Conservation (phyloP, 1,140 invertebrate genomes). For the Myzus persicae region DNA sequence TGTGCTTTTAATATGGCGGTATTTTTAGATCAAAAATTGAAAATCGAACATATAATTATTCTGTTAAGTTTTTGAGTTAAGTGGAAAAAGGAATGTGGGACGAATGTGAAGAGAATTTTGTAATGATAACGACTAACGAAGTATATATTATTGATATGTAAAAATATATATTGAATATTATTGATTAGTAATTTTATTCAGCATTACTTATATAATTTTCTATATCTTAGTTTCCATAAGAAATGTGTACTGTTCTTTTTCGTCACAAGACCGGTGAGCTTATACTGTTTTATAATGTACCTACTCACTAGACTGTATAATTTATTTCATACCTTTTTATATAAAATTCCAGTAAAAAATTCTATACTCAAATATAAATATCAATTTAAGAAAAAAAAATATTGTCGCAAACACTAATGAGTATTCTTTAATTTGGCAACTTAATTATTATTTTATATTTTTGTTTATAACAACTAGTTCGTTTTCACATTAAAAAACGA, state of each 20-base stretch:
- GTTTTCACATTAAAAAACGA: background rate
- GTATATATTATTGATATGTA: no score
- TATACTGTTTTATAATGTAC: background rate
- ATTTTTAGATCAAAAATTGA: background rate
- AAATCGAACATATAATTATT: no score
- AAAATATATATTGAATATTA: background rate
- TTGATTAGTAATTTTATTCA: background rate
- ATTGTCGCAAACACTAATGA: background rate
- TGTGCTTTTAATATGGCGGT: background rate
- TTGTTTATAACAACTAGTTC: background rate
- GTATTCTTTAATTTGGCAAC: background rate
- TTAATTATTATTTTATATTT: background rate
- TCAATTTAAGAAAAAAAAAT: background rate
- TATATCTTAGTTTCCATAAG: background rate
- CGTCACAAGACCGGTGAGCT: background rate
- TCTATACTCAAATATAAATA: background rate
- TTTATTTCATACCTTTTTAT: background rate
- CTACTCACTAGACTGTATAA: background rate
- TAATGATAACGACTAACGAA: background rate
- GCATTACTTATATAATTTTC: background rate
- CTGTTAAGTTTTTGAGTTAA: background rate
- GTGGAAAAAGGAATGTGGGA: background rate
- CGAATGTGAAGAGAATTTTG: background rate
- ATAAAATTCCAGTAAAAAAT: background rate
- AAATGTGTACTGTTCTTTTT: background rate